Conservation (phyloP, 2,888 invertebrate genomes). For the Lasioglossum lativentre region DNA sequence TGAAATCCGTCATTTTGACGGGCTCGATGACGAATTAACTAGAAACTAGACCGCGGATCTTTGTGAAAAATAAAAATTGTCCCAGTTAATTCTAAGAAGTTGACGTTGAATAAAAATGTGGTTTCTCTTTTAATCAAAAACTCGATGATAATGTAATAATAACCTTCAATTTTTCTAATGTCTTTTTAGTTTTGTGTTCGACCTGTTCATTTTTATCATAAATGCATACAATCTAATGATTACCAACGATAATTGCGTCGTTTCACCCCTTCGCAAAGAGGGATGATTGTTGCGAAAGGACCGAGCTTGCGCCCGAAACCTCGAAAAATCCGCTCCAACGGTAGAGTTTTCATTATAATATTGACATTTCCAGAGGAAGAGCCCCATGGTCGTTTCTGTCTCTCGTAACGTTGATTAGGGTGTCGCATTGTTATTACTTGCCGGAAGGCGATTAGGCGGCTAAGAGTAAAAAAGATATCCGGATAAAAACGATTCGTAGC, state of each 20-base stretch:
- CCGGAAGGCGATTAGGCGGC: neutral
- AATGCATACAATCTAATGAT: neutral
- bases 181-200: no score
- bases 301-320: neutral
- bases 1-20: no score
- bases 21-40: no score
- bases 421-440: neutral
- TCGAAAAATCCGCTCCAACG: neutral
- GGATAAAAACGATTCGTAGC: conserved; percentile 53
- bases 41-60: no score
- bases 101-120: no score
- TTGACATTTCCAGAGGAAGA: neutral
- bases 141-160: no score
- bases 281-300: neutral
- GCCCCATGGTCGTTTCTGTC: neutral
- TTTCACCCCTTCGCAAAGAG: no score
- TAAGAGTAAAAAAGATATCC: conserved; percentile 11
- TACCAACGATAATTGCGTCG: neutral
- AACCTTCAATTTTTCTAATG: no score
- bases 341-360: conserved; percentile 11
- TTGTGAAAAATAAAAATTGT: no score
- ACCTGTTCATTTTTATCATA: no score
- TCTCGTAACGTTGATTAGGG: neutral
- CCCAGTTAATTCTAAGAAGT: no score
- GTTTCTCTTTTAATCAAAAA: no score